Evolutionary conservation across 2,888 invertebrate genomes (phyloP).

Genomic region (Amaurobius ferox): DNA sequence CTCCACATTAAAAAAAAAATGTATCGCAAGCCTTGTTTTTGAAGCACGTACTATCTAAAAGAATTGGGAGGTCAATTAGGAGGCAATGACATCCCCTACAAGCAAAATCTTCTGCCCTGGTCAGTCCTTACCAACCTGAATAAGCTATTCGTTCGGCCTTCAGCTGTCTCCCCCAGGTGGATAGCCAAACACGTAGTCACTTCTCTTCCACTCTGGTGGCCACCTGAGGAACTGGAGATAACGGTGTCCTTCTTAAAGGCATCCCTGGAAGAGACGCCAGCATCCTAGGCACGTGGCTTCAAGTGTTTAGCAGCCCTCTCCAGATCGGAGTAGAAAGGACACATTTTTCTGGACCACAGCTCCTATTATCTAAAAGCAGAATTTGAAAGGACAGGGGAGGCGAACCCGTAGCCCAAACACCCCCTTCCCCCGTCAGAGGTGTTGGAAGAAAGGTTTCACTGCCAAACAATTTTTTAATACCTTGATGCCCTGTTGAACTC

Average conservation of each 20-base stretch:
- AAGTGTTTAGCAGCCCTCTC: neutral
- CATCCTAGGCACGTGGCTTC: neutral
- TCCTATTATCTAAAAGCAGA: no score
- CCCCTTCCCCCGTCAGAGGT: no score
- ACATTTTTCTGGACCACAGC: no score
- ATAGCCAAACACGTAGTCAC: neutral
- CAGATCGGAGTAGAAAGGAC: no score
- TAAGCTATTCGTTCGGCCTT: neutral
- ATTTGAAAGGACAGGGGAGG: no score
- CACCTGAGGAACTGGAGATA: neutral
- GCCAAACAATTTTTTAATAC: no score
- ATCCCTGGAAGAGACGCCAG: neutral
- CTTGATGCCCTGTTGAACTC: no score
- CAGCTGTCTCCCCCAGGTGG: constrained; percentile 7
- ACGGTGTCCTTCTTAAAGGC: neutral
- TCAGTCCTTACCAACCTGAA: neutral
- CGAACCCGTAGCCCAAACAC: no score
- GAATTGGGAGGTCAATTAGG: neutral
- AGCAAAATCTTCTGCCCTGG: neutral
- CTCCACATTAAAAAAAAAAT: no score
- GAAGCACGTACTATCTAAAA: neutral
- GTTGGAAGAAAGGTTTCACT: no score
- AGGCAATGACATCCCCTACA: neutral
- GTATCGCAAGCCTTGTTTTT: neutral
- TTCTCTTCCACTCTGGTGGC: constrained; percentile 9